phyloP scores from a whole-genome alignment of 2,797 vertebrate genomes.

The Myotis findleyi region DNA sequence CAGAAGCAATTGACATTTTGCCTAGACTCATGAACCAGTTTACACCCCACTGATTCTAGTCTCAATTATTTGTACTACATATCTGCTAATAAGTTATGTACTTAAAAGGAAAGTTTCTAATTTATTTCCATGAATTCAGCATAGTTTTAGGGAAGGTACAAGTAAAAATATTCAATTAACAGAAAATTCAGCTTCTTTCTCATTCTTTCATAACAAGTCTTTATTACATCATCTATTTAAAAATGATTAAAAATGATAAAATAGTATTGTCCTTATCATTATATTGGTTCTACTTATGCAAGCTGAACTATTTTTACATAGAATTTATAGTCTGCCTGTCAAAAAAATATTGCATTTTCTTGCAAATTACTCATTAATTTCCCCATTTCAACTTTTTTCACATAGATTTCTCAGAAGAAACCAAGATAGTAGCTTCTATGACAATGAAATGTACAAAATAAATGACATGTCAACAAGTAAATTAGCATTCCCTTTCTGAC shows the following conservation, averaged over 20 bases:
- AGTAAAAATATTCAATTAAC: slow-evolving; percentile 12
- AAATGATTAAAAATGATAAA: slow-evolving; percentile 25
- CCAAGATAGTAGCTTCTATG: slow-evolving; percentile 79
- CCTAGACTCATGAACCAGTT: background rate
- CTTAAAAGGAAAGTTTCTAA: slow-evolving; percentile 11
- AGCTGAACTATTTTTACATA: background rate
- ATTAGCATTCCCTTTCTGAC: slow-evolving; percentile 87
- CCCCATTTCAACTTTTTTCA: slow-evolving; percentile 29
- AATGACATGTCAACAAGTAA: slow-evolving; percentile 87
- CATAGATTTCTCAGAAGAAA: slow-evolving; percentile 78
- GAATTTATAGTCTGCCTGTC: background rate
- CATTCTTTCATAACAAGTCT: slow-evolving; percentile 18
- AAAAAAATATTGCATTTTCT: slow-evolving; percentile 45
- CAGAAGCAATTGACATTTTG: slow-evolving; percentile 3
- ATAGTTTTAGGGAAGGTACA: slow-evolving; percentile 4
- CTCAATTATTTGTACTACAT: background rate
- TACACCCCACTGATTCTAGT: slow-evolving; percentile 26
- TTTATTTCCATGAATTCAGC: slow-evolving; percentile 41
- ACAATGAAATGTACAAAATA: slow-evolving; percentile 86
- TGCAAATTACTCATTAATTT: slow-evolving; percentile 53
- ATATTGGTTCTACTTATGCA: slow-evolving; percentile 10
- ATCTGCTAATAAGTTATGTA: background rate
- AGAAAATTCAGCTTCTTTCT: slow-evolving; percentile 38
- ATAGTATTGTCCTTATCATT: background rate
- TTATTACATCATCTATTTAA: slow-evolving; percentile 6